A percentile compares a stretch with the other conserved stretches of the same genome.
These are phyloP conservation scores for Furnarius figulus DNA, from an alignment of 2,113 vertebrate genomes.

Conservation along the genomic window DNA sequence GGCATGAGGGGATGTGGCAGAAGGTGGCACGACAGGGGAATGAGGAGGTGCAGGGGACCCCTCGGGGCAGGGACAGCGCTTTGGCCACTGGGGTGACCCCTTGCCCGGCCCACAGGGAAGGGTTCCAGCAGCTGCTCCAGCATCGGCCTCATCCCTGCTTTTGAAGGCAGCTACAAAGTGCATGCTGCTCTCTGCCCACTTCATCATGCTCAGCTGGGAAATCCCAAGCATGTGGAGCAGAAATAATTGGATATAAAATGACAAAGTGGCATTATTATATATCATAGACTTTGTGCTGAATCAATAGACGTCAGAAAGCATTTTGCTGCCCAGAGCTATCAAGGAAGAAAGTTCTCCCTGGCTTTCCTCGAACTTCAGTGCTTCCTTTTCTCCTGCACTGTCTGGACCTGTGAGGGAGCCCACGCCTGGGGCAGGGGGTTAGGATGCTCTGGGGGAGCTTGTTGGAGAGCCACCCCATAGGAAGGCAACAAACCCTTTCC, in stretches of 20 bases:
- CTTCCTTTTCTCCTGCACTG: not conserved
- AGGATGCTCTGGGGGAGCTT: not conserved
- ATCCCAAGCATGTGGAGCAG: not conserved
- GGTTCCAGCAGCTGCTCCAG: not conserved
- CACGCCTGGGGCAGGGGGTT: not conserved
- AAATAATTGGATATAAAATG: not conserved
- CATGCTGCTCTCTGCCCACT: not conserved
- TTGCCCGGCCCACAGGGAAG: not conserved
- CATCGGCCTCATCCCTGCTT: not conserved
- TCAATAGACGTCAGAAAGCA: not conserved
- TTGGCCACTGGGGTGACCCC: fast-evolving
- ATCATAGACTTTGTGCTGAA: not conserved
- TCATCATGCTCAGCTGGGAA: not conserved
- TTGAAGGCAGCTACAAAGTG: not conserved
- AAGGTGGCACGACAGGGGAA: not conserved
- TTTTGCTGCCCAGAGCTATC: not conserved
- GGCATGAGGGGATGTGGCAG: fast-evolving
- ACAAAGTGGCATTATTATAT: not conserved
- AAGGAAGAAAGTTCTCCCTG: not conserved
- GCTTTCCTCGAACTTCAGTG: not conserved
- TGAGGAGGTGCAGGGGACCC: fast-evolving
- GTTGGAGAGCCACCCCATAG: not conserved
- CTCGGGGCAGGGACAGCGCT: no score
- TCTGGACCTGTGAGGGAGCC: not conserved
- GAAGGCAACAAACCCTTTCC: not conserved